A percentile compares a stretch with the other conserved stretches of the same genome.
phyloP scores from a whole-genome alignment of 1,140 invertebrate genomes.

The Rhynchophorus ferrugineus region DNA sequence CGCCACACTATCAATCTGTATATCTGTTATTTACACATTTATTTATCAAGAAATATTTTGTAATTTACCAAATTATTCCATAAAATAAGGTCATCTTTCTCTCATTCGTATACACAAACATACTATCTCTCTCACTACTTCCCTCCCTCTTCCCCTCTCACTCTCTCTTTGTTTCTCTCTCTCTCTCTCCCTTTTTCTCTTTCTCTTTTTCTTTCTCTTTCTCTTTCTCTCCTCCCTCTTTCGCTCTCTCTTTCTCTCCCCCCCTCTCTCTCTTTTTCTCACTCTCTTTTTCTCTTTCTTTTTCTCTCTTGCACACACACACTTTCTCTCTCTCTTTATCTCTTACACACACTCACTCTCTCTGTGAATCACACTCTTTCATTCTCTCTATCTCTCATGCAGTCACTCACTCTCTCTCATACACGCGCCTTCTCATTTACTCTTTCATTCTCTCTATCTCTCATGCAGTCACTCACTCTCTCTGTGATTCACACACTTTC shows the following conservation, averaged over 20 bases:
- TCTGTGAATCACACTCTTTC: background rate
- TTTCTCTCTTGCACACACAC: background rate
- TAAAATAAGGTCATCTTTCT: too few relatives aligned
- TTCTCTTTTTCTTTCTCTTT: background rate
- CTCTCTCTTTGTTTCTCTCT: background rate
- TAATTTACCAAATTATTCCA: too few relatives aligned
- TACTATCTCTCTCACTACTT: background rate
- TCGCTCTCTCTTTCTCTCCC: background rate
- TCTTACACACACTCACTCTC: background rate
- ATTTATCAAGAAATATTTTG: too few relatives aligned
- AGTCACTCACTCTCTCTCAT: background rate
- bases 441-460: constrained; percentile 3
- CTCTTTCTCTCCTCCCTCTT: background rate
- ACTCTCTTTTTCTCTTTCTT: background rate
- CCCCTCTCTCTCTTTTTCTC: background rate
- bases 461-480: constrained; percentile 1
- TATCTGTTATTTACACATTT: too few relatives aligned
- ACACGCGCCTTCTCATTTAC: background rate
- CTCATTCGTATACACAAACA: background rate
- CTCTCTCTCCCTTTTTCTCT: background rate
- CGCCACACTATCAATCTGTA: too few relatives aligned
- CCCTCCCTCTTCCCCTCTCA: background rate
- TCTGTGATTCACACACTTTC: background rate
- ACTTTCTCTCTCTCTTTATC: background rate
- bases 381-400: constrained; percentile 1